Evolutionary conservation across 1,140 invertebrate genomes (phyloP), one percentile per base, ranked within the genome.

Genomic region (Hyphantria cunea): DNA sequence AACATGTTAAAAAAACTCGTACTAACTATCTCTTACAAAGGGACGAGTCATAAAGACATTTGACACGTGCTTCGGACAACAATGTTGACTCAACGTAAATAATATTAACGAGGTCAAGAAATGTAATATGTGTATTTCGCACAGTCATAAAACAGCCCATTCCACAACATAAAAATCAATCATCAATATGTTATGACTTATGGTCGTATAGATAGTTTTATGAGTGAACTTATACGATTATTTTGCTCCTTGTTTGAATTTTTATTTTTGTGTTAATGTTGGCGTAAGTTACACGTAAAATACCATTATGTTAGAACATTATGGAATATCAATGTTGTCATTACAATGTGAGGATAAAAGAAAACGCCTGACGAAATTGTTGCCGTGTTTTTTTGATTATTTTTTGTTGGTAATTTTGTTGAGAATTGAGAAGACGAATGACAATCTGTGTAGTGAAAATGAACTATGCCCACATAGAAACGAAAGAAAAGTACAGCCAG

Each of bases 71-170:
- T 69, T 41, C 48, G 45, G 39, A 67, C 71, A 74, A 71, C 68
- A 64, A 58, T 50, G 65, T 67, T 47, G 49, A 52, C 25, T 48
- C 31, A 34, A 66, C 76, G 75, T 74, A 76, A 74, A 74, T 71
- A 74, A 67, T 70, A 66, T 72, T 74, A 75, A 78, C 68, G 74
- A 80, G 78, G 74, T 70, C 74, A 74, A 62, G 74, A 69, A 80
- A 77, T 74, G 76, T 76, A 73, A 77, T 78, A 59, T 70, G 60
- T 68, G 61, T 68, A 72, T 64, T 79, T 77, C 72, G 70, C 74
- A 76, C 70, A 66, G 66, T 74, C 81, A 72, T 82, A 82, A 84
- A 82, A 70, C 63, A 49, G 65, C 67, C 73, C 62, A 44, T 44
- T 44, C 72, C 68, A 66, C 64, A 60, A 39, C 47, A 58, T 69